Conservation (phyloP, 2,888 invertebrate genomes). For the Lithosia quadra region DNA sequence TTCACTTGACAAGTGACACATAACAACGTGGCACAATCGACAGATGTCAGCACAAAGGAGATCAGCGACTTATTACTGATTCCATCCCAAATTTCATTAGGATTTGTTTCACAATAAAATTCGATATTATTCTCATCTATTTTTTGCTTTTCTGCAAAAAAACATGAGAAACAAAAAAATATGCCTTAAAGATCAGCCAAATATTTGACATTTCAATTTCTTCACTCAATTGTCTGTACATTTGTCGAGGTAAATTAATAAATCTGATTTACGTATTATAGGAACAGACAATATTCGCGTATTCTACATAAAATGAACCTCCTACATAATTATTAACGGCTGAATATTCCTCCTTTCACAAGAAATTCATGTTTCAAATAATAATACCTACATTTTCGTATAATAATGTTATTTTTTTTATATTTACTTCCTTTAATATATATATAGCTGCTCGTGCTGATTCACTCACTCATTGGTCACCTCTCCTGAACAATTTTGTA, state of each 20-base stretch:
- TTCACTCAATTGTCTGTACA: background rate
- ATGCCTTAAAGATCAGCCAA: background rate
- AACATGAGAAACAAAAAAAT: background rate
- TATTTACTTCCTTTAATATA: too few relatives aligned
- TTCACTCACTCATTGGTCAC: too few relatives aligned
- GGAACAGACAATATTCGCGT: background rate
- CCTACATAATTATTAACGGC: slow-evolving; percentile 1
- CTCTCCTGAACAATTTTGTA: too few relatives aligned
- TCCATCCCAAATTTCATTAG: slow-evolving; percentile 6
- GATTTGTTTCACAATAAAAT: slow-evolving; percentile 9
- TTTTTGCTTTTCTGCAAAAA: background rate
- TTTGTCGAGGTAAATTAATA: background rate
- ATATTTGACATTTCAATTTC: background rate
- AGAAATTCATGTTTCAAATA: too few relatives aligned
- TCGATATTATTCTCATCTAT: background rate
- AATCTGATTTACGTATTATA: background rate
- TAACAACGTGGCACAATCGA: slow-evolving; percentile 12
- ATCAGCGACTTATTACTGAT: slow-evolving; percentile 6
- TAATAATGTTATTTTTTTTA: too few relatives aligned
- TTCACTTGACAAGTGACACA: background rate
- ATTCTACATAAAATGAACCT: background rate
- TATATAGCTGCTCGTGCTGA: too few relatives aligned
- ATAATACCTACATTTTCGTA: too few relatives aligned
- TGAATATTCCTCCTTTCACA: background rate
- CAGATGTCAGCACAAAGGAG: slow-evolving; percentile 4